Percentiles rank a stretch among this genome's conserved stretches.
phyloP scores from a whole-genome alignment of 2,888 invertebrate genomes.

The Cordilura impudica region DNA sequence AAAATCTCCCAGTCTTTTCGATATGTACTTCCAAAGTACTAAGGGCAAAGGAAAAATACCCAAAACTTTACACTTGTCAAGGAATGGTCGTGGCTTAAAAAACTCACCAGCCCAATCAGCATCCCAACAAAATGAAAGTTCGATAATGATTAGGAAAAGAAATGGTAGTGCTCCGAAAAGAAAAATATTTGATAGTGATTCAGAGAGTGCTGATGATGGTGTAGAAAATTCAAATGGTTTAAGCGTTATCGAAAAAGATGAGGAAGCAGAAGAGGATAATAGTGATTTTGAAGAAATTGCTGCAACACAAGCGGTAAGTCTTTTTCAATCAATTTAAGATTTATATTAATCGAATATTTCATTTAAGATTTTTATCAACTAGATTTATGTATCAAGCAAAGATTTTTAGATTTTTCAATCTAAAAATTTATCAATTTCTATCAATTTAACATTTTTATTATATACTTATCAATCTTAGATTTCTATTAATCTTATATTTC shows the following conservation, averaged over 20 bases:
- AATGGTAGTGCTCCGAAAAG: slow-evolving; percentile 63
- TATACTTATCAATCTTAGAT: too few relatives aligned
- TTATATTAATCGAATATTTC: too few relatives aligned
- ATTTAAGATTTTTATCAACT: too few relatives aligned
- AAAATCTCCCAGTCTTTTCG: slow-evolving; percentile 66
- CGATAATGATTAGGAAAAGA: slow-evolving; percentile 37
- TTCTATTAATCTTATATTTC: too few relatives aligned
- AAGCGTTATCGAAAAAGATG: slow-evolving; percentile 34
- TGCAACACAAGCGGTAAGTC: slow-evolving; percentile 68
- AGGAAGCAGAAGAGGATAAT: slow-evolving; percentile 39
- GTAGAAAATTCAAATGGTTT: slow-evolving; percentile 1
- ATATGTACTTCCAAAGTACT: slow-evolving; percentile 68
- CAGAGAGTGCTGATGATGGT: slow-evolving; percentile 64
- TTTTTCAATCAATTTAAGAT: neutral
- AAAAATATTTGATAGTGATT: slow-evolving; percentile 68
- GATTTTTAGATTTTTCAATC: too few relatives aligned
- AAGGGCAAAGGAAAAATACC: slow-evolving; percentile 66
- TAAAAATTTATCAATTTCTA: too few relatives aligned
- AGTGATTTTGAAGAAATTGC: slow-evolving; percentile 66
- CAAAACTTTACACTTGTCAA: slow-evolving; percentile 48
- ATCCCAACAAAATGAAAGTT: slow-evolving; percentile 42
- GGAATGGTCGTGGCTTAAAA: neutral
- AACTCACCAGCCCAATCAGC: neutral
- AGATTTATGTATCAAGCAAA: too few relatives aligned
- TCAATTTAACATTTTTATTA: too few relatives aligned